These are phyloP conservation scores for Drosophila bocqueti DNA, from an alignment of 1,140 invertebrate species.

Conservation along the genomic window DNA sequence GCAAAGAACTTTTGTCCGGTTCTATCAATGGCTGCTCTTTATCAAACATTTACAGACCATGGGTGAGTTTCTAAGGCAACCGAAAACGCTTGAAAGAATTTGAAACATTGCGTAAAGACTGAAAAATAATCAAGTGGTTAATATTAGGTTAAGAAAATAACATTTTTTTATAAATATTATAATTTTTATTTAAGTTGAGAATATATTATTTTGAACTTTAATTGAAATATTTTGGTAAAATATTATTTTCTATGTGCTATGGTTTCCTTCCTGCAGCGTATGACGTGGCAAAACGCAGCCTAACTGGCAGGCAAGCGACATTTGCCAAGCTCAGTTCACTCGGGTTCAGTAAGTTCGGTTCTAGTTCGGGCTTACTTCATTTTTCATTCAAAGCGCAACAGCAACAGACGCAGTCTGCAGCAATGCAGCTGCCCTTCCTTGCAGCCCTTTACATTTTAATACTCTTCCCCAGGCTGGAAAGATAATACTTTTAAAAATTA, in stretches of 20 bases:
- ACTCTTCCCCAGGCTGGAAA: not conserved
- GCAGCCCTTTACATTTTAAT: slow-evolving; percentile 1
- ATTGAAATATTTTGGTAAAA: not conserved
- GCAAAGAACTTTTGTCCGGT: slow-evolving; percentile 42
- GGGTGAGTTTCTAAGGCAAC: slow-evolving; percentile 44
- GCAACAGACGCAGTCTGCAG: slow-evolving; percentile 37
- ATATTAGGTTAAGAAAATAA: not conserved
- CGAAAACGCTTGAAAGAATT: slow-evolving; percentile 26
- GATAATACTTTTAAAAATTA: too few relatives aligned
- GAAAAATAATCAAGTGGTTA: not conserved
- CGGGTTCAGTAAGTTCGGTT: slow-evolving; percentile 41
- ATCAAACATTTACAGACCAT: slow-evolving; percentile 72
- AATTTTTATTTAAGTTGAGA: not conserved
- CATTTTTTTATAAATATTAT: not conserved
- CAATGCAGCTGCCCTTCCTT: slow-evolving; percentile 42
- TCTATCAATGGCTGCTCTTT: slow-evolving; percentile 65
- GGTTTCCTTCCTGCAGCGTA: slow-evolving; percentile 5
- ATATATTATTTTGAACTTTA: not conserved
- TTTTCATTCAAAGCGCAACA: slow-evolving; percentile 72
- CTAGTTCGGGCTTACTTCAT: slow-evolving; percentile 65
- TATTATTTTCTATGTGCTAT: not conserved
- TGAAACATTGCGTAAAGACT: slow-evolving; percentile 44
- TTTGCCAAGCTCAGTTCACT: slow-evolving; percentile 48
- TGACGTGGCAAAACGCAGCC: slow-evolving; percentile 72
- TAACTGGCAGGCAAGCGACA: slow-evolving; percentile 72